A percentile compares a stretch with the other conserved stretches of the same genome.
phyloP scores from a whole-genome alignment of 2,113 vertebrate species.

The Tapirus terrestris region DNA sequence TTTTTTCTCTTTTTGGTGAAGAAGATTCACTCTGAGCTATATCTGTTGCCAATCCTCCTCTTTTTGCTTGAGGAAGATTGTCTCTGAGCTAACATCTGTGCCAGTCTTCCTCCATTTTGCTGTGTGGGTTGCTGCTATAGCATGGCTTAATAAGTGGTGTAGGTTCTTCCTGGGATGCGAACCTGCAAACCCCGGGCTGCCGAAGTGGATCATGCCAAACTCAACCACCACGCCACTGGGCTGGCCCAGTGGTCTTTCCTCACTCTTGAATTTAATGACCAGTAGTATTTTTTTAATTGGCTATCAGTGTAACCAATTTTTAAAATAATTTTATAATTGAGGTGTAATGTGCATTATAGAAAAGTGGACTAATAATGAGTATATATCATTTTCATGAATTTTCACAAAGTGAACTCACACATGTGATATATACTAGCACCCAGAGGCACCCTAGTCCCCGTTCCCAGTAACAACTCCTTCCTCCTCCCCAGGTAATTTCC shows the following conservation, averaged over 20 bases:
- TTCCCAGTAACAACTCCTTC: background rate
- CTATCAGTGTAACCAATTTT: background rate
- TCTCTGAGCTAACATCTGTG: too few species aligned
- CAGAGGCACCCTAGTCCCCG: background rate
- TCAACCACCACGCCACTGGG: too few species aligned
- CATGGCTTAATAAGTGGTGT: too few species aligned
- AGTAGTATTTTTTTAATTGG: background rate
- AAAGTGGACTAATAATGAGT: background rate
- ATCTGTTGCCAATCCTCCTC: too few species aligned
- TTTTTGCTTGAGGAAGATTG: too few species aligned
- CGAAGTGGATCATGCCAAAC: too few species aligned
- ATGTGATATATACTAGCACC: background rate
- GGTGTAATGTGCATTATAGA: background rate
- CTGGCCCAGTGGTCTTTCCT: background rate
- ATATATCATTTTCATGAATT: background rate
- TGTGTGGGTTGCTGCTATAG: too few species aligned
- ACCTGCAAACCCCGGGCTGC: too few species aligned
- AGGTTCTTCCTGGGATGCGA: too few species aligned
- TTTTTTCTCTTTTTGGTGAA: background rate
- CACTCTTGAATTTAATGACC: background rate
- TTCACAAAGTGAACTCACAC: background rate
- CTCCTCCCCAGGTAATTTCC: background rate
- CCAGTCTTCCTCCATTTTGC: too few species aligned
- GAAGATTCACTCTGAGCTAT: too few species aligned
- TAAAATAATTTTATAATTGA: conserved; percentile 14